A percentile compares a stretch with the other conserved stretches of the same genome.
These are phyloP conservation scores for Pelecanus crispus DNA, from an alignment of 2,113 vertebrate species.

Conservation along the genomic window DNA sequence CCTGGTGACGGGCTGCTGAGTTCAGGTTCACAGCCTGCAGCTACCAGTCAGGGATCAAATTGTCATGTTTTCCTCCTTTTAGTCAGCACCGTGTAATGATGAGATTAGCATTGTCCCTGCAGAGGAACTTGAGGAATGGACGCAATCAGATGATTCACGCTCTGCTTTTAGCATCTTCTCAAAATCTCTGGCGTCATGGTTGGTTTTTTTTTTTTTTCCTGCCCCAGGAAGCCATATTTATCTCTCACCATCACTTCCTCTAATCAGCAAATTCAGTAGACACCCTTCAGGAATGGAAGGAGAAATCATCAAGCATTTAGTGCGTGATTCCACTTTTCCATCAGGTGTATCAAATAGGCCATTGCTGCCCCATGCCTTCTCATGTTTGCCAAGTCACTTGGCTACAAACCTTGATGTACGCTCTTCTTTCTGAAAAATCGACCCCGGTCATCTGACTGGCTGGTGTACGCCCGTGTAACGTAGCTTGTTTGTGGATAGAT, in stretches of 20 bases:
- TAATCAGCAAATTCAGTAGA: slow-evolving; percentile 2
- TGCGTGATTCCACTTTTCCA: neutral
- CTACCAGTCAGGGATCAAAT: neutral
- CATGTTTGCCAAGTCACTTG: neutral
- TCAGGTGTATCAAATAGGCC: neutral
- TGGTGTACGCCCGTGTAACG: neutral
- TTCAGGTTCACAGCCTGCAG: neutral
- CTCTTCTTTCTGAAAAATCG: neutral
- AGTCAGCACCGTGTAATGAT: slow-evolving; percentile 10
- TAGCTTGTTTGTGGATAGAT: neutral
- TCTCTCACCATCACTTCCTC: slow-evolving; percentile 48
- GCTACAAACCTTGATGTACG: neutral
- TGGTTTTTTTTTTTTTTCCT: neutral
- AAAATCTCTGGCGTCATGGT: neutral
- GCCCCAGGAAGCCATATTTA: slow-evolving; percentile 38
- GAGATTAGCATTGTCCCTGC: neutral
- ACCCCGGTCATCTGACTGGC: neutral
- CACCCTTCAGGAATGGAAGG: slow-evolving; percentile 13
- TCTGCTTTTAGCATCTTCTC: slow-evolving; percentile 21
- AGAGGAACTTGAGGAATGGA: slow-evolving; percentile 49
- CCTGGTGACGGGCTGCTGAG: neutral
- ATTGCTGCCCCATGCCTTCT: neutral
- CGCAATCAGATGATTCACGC: slow-evolving; percentile 28
- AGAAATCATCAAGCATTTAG: neutral
- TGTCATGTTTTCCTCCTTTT: neutral